Conservation (phyloP, 2,797 vertebrate genomes). For the Myripristis jacobus region DNA sequence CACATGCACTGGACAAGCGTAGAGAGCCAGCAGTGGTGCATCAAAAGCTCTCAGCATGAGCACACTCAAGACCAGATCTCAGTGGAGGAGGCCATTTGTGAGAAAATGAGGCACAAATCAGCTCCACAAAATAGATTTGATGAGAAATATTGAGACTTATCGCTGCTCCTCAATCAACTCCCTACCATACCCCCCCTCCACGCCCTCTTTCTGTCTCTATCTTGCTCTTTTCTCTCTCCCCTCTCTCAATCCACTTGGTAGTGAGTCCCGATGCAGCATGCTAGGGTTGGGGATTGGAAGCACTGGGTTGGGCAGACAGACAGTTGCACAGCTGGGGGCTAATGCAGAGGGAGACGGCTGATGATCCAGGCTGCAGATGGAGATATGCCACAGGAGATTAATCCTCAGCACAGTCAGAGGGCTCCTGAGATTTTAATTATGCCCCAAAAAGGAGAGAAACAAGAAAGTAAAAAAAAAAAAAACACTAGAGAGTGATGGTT, state of each 20-base stretch:
- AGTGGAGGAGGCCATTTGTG: slow-evolving; percentile 61
- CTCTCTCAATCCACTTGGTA: slow-evolving; percentile 33
- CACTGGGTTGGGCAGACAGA: slow-evolving; percentile 53
- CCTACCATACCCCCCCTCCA: neutral
- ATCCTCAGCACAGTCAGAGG: slow-evolving; percentile 81
- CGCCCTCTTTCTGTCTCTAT: slow-evolving; percentile 12
- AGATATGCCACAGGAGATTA: slow-evolving; percentile 86
- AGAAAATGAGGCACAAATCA: slow-evolving; percentile 71
- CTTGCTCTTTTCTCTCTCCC: slow-evolving; percentile 8
- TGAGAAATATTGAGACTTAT: slow-evolving; percentile 72
- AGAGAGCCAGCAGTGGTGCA: slow-evolving; percentile 38
- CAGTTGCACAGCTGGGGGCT: slow-evolving; percentile 77
- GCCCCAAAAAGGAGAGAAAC: slow-evolving; percentile 50
- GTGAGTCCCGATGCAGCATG: slow-evolving; percentile 20
- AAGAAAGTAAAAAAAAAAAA: slow-evolving; percentile 44
- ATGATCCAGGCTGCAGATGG: slow-evolving; percentile 77
- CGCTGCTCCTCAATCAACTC: slow-evolving; percentile 35
- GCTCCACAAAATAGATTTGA: slow-evolving; percentile 64
- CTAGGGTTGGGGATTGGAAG: slow-evolving; percentile 7
- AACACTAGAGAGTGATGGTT: slow-evolving; percentile 41
- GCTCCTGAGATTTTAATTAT: slow-evolving; percentile 82
- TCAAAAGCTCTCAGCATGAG: slow-evolving; percentile 56
- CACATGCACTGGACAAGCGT: slow-evolving; percentile 23
- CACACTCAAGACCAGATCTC: slow-evolving; percentile 59
- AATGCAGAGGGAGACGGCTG: slow-evolving; percentile 71